Evolutionary conservation across 2,888 invertebrate genomes (phyloP), one percentile per base, ranked within the genome.

Genomic region (Leptinotarsa peninsularis): DNA sequence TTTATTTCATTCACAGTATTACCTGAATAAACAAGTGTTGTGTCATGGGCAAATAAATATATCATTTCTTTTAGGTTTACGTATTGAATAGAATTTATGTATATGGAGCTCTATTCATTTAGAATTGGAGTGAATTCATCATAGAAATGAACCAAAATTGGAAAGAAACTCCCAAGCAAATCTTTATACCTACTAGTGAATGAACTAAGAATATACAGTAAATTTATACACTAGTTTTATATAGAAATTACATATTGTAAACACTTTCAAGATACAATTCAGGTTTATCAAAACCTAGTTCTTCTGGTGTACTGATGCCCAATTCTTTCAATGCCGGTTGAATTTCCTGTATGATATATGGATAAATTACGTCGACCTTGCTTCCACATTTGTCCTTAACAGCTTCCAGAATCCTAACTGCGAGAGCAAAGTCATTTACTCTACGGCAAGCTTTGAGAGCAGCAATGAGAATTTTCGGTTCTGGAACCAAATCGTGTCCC

Each of bases 201-300:
- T n/a, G 33, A 23, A 56, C 33, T 58, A 70, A 58, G 13, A 18
- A 49, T 21, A 21, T 58, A 56, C 56, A 33, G 21, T n/a, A 27
- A 68, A 67, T 49, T 21, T 49, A 50, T 49, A 67, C 17, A 17
- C 4, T 27, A 50, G 56, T 66, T 74, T 69, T 70, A 72, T 69
- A 56, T 13, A 78, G 83, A 91, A 90, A 72, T 80, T 82, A 80
- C 84, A 93, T 91, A 76, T 95, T 93, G 85, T 92, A 94, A 74
- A 95, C 93, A 84, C 91, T 92, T 84, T 93, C 89, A 81, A 97
- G 90, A 78, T 95, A 96, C 88, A 99, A 90, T 90, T 99, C 98
- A 75, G 99, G 99, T 89, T 97, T 95, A 89, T 98, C 98, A 85
- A 96, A 98, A 78, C 98, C 98, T 84, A 99, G 91, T 87, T 99